Evolutionary conservation across 2,888 invertebrate genomes (phyloP).

Genomic region (Saturnia pavonia): DNA sequence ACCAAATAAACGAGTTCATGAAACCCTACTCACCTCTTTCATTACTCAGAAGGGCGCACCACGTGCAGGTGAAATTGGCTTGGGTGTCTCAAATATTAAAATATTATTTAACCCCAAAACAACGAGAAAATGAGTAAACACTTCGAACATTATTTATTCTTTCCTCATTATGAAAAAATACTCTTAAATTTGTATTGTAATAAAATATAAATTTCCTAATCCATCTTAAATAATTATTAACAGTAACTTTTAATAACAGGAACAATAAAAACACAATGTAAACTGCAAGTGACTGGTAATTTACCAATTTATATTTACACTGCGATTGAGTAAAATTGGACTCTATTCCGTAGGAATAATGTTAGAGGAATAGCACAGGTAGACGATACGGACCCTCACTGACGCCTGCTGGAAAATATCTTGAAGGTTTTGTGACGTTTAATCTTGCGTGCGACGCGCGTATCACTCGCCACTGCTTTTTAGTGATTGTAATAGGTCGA

Average conservation of each 20-base stretch:
- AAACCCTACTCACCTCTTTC: too few relatives aligned
- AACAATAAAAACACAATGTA: constrained; percentile 38
- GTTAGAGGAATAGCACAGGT: constrained; percentile 36
- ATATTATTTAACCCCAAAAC: too few relatives aligned
- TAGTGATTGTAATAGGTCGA: constrained; percentile 47
- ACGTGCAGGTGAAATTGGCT: too few relatives aligned
- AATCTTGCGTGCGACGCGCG: constrained; percentile 79
- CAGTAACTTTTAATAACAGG: constrained; percentile 46
- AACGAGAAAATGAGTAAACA: background rate
- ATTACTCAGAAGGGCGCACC: too few relatives aligned
- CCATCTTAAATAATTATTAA: constrained; percentile 35
- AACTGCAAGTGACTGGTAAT: constrained; percentile 63
- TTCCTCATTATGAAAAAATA: background rate
- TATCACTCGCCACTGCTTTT: constrained; percentile 66
- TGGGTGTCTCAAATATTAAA: too few relatives aligned
- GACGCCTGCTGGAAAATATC: constrained; percentile 52
- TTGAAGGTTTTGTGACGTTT: constrained; percentile 79
- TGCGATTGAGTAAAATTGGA: constrained; percentile 30
- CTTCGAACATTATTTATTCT: background rate
- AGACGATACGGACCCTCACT: constrained; percentile 40
- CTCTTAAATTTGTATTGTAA: background rate
- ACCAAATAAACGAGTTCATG: too few relatives aligned
- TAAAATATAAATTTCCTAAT: background rate
- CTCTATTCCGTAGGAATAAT: constrained; percentile 39
- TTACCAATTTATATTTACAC: constrained; percentile 33